These are phyloP conservation scores for Eulithis testata DNA, from an alignment of 2,888 invertebrate genomes.

Conservation along the genomic window DNA sequence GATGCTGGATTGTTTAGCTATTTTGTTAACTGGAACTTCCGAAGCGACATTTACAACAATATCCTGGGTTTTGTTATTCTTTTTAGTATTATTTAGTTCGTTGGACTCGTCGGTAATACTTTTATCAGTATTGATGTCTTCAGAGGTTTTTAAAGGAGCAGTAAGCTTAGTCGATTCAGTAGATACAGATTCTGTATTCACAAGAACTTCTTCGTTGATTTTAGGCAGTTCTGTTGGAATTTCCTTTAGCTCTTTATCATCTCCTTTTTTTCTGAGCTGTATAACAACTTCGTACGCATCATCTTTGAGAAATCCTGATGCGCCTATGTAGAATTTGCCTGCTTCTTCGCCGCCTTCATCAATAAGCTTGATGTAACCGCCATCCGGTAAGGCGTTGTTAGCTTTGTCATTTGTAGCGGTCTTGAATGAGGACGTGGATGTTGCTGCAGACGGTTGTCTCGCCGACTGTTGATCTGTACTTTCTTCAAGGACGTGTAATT, in stretches of 20 bases:
- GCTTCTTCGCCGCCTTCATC: conserved; percentile 62
- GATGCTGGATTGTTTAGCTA: not conserved
- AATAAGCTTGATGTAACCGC: conserved; percentile 62
- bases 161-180: conserved; percentile 6
- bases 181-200: conserved; percentile 24
- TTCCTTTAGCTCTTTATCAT: conserved; percentile 36
- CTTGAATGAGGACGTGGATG: conserved; percentile 62
- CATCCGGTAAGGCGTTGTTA: conserved; percentile 45
- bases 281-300: conserved; percentile 77
- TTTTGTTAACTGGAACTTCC: conserved; percentile 6
- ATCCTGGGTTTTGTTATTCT: conserved; percentile 6
- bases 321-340: conserved; percentile 73
- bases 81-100: conserved; percentile 15
- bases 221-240: conserved; percentile 24
- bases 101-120: not conserved
- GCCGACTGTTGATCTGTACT: not conserved
- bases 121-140: conserved; percentile 9
- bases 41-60: conserved; percentile 12
- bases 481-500: conserved; percentile 9
- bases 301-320: conserved; percentile 68
- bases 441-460: conserved; percentile 48
- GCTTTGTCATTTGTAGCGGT: conserved; percentile 57
- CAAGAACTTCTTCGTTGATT: conserved; percentile 26
- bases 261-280: conserved; percentile 72
- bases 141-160: conserved; percentile 4